phyloP scores from a whole-genome alignment of 2,888 invertebrate species.

The Ophioninae sp. region DNA sequence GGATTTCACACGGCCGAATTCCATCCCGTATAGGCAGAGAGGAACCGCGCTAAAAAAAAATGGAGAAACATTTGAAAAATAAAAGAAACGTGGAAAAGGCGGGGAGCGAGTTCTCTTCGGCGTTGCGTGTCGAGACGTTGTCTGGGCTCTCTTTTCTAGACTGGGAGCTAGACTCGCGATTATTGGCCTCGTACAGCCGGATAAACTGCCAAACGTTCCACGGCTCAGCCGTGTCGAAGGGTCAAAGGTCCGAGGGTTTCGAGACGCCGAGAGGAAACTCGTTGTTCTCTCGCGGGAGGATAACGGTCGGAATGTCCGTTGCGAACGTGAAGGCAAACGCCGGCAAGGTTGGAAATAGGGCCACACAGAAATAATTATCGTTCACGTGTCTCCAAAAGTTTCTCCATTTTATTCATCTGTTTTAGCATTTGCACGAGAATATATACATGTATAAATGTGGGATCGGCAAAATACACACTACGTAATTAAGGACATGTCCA shows the following conservation, averaged over 20 bases:
- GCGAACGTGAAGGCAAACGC: not conserved
- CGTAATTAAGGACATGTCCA: no score
- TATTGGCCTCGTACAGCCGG: conserved; percentile 18
- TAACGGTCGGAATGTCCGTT: not conserved
- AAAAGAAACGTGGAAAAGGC: conserved; percentile 29
- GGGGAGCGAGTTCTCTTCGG: not conserved
- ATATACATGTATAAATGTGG: not conserved
- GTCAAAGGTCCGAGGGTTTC: conserved; percentile 64
- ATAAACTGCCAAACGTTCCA: not conserved
- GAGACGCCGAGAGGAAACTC: conserved; percentile 51
- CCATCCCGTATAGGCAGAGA: conserved; percentile 46
- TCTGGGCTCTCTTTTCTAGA: conserved; percentile 52
- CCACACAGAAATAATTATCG: conserved; percentile 75
- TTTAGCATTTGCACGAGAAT: conserved; percentile 3
- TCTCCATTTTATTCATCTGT: conserved; percentile 34
- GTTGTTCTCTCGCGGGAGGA: not conserved
- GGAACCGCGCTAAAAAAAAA: conserved; percentile 49
- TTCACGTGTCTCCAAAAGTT: conserved; percentile 78
- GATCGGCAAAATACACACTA: no score
- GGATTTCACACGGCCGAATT: conserved; percentile 59
- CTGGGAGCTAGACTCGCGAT: conserved; percentile 62
- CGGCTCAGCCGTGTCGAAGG: conserved; percentile 36
- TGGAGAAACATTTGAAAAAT: conserved; percentile 38
- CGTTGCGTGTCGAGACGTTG: conserved; percentile 64
- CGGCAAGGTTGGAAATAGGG: not conserved